Conservation (phyloP, 2,113 vertebrate genomes). For the Hystrix cristata region DNA sequence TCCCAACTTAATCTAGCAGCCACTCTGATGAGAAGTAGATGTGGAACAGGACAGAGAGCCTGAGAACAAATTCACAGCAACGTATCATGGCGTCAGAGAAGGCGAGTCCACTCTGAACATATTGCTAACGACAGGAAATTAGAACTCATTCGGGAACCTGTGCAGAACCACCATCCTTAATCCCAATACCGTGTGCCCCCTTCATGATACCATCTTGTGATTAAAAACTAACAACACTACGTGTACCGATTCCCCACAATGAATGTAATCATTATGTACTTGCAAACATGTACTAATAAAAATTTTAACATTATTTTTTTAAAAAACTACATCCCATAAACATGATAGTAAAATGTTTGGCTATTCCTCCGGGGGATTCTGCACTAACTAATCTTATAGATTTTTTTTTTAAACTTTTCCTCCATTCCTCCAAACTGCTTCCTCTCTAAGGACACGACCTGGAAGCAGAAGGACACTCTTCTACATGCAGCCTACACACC, state of each 20-base stretch:
- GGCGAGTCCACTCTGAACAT: neutral
- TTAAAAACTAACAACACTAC: neutral
- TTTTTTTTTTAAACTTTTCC: neutral
- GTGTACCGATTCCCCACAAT: too few relatives aligned
- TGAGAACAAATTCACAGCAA: neutral
- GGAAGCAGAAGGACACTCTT: neutral
- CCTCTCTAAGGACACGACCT: neutral
- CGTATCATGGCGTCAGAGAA: neutral
- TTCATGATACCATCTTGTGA: neutral
- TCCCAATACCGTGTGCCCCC: neutral
- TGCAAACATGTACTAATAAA: neutral
- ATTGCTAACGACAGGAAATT: neutral
- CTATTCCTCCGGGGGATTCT: neutral
- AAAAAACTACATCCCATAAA: neutral
- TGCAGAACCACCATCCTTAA: neutral
- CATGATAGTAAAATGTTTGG: neutral
- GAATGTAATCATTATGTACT: neutral
- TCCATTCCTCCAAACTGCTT: neutral
- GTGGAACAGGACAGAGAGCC: neutral
- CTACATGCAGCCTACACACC: accelerated
- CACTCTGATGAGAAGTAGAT: neutral
- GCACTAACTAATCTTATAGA: neutral
- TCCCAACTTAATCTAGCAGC: neutral
- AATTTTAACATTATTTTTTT: neutral
- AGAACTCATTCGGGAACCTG: neutral